phyloP scores from a whole-genome alignment of 2,797 vertebrate species.

The Hypotaenidia philippensis region DNA sequence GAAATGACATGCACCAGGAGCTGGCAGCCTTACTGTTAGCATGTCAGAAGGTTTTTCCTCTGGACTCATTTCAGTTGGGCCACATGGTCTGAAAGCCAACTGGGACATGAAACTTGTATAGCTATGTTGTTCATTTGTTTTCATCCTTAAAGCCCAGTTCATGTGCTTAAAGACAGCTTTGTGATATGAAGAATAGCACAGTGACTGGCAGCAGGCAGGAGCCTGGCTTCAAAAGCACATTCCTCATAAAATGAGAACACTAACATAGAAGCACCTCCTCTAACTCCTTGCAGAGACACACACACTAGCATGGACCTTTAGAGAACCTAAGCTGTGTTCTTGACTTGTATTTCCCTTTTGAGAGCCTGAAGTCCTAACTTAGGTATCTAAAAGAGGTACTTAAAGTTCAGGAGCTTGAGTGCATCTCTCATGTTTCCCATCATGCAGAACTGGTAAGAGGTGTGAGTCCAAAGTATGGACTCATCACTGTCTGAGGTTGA shows the following conservation, averaged over 20 bases:
- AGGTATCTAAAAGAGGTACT: not conserved
- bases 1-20: not conserved
- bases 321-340: not conserved
- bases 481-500: not conserved
- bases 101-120: not conserved
- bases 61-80: not conserved
- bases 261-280: rapidly evolving
- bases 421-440: not conserved
- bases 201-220: not conserved
- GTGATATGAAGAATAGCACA: not conserved
- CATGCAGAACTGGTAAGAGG: not conserved
- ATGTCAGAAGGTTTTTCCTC: not conserved
- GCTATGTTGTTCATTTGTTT: not conserved
- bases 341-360: not conserved
- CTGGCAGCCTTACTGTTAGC: not conserved
- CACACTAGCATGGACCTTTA: not conserved
- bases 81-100: not conserved
- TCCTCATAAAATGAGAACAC: not conserved
- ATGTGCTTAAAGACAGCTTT: not conserved
- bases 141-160: not conserved
- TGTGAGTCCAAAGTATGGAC: not conserved
- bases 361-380: not conserved
- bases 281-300: not conserved
- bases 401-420: not conserved
- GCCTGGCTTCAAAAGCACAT: not conserved